Evolutionary conservation across 2,113 vertebrate species (phyloP), one percentile per base, ranked within the genome.

Genomic region (Litocranius walleri): DNA sequence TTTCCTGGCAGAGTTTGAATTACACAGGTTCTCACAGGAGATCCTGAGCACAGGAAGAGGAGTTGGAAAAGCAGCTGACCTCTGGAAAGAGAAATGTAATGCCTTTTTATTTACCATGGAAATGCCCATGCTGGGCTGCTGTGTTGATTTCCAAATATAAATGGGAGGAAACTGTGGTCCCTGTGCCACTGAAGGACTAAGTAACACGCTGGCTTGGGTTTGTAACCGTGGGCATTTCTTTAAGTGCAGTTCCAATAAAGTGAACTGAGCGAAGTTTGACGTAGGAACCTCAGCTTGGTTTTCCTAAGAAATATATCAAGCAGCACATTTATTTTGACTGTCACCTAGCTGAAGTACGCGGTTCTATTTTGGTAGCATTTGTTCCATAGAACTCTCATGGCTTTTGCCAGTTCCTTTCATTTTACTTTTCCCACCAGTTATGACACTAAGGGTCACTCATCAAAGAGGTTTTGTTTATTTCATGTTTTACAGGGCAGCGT

Each of bases 401-500:
- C 56, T 95, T 97, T 94, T 80, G 82, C 86, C 90, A 91, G 78
- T 84, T 93, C 48, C 59, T 96, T 93, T 97, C 78, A 74, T 98
- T 86, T 88, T n/a, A 59, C 77, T 78, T 96, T 94, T 45, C 90
- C 56, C 33, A 19, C 91, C 91, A 92, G 67, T 93, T 93, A 82
- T 97, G 64, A 96, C 88, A 96, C 64, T 25, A 81, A 92, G 83
- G 83, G 71, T 95, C 95, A 95, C 88, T 91, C 56, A 50, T 95
- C 92, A 97, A 97, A 98, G 93, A 90, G 61, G 52, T 57, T 91
- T 92, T 96, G 64, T 96, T 97, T 95, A 84, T 91, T 98, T 97
- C 77, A 48, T 74, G 64, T 90, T 98, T 97, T 96, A 93, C 94
- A 88, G 43, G 84, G 74, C 54, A 92, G 27, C 27, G 3, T 84